Evolutionary conservation across 2,888 invertebrate genomes (phyloP), one percentile per base, ranked within the genome.

Genomic region (Lasioglossum lativentre): DNA sequence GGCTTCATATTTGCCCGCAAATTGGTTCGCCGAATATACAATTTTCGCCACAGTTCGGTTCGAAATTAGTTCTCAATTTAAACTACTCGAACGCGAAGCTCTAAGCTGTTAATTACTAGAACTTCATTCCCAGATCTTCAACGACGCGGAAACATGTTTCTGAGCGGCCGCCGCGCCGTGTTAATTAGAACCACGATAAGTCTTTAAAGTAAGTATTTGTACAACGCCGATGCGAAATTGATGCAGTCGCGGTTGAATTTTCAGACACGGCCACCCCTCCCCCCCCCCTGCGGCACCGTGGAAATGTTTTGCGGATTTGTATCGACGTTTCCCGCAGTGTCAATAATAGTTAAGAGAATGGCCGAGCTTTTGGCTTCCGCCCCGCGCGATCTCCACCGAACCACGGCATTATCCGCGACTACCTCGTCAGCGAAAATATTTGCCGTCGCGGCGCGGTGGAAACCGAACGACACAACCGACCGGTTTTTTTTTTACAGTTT

Each of bases 261-360:
- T 75, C 75, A 30, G n/a, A 30, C 52, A 38, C 75, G 16, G 16
- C 52, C 5, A 0, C 27, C 47, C 14, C 14, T 10, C 10, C 6
- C n/a, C n/a, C n/a, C n/a, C n/a, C n/a, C 56, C n/a, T 0, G n/a
- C n/a, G 56, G 12, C n/a, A n/a, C n/a, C 10, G 10, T 4, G 4
- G n/a, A n/a, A 71, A 79, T 82, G 70, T 86, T 81, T 82, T 30
- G 52, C 74, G 34, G 38, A 12, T 30, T 40, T 42, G 83, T 83
- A 87, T 83, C 86, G 82, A 72, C 75, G 79, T 86, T 80, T 52
- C 47, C 30, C 6, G 52, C 75, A 80, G 78, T 80, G 83, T 87
- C 86, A 86, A 87, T 86, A 87, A 71, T 75, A 78, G 82, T 75
- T 82, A 82, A 78, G 82, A 86, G 82, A 78, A 86, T 68, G 79